phyloP scores from a whole-genome alignment of 2,888 invertebrate species.

The Conistra vaccinii region DNA sequence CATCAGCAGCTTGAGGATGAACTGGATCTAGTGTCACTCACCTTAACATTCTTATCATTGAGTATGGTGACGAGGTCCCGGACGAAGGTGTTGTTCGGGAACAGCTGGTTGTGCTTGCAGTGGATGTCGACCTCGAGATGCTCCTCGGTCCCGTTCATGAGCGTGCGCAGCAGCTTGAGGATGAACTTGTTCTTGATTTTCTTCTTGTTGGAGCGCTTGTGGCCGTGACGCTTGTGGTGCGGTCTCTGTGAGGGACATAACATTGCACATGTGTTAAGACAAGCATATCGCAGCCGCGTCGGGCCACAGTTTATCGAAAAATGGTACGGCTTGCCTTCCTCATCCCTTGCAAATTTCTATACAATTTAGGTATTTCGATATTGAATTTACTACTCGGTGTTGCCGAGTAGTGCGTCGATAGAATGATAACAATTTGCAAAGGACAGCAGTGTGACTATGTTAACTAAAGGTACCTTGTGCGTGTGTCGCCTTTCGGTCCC shows the following conservation, averaged over 20 bases:
- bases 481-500: conserved; percentile 48
- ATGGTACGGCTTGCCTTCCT: too few species aligned
- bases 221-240: conserved; percentile 66
- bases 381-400: neutral
- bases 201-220: conserved; percentile 57
- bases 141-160: conserved; percentile 74
- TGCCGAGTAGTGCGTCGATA: neutral
- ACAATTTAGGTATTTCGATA: neutral
- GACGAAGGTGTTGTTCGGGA: conserved; percentile 84
- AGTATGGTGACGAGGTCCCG: conserved; percentile 83
- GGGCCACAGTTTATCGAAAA: too few species aligned
- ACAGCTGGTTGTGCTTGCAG: conserved; percentile 78
- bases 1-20: too few species aligned
- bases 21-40: conserved; percentile 48
- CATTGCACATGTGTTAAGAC: neutral
- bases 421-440: neutral
- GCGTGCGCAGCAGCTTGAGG: conserved; percentile 75
- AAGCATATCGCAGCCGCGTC: neutral
- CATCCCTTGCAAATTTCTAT: neutral
- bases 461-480: conserved; percentile 50
- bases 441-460: neutral
- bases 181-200: conserved; percentile 84
- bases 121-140: conserved; percentile 84
- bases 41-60: conserved; percentile 83
- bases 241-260: neutral